Base-by-base conservation (phyloP, 2,888 invertebrate species). In the Falcaria lacertinaria region DNA sequence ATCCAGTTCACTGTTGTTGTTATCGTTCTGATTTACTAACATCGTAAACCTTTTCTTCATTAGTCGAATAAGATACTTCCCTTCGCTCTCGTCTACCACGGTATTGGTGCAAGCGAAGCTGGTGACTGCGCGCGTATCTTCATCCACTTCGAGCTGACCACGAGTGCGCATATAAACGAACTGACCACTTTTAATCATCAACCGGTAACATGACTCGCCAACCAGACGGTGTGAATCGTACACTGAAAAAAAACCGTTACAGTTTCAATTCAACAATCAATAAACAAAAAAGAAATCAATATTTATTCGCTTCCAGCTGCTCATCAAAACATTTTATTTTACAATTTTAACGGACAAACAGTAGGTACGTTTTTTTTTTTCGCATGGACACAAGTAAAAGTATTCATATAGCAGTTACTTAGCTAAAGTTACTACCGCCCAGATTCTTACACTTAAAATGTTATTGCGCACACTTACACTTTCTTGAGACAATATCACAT, bases 21-120 rank as follows among this genome's bases (percentile, higher is more conserved):
- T 46, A 1, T 64, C 59, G 4, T 58, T 57, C 8, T 68, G 73
- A 34, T 70, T 70, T 0, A 90, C 79, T 41, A 92, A 82, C 0
- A 93, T 86, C 0, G 93, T 92, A 71, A 91, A 95, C 56, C 92
- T 91, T 47, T 90, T 90, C 69, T 94, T 95, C 96, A 96, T 96
- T 50, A 93, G 90, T 44, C 90, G 88, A 1, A 95, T 93, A 8
- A 94, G 88, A 6, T 90, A 81, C 48, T 91, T 89, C 8, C 96
- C 96, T 61, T 94, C 93, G 56, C 93, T 92, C 43, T 93, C 92
- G 39, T 92, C 91, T 28, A 93, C 91, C 42, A 95, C 83, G 0
- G 94, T 94, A 72, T 97, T 97, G 47, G 96, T 92, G 74, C 97
- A 97, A 14, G 96, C 92, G 66, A 97, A 96, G 42, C 95, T 95